Percentiles rank a stretch among this genome's conserved stretches.
Conservation (phyloP, 2,113 vertebrate genomes). For the Periophthalmodon schlosseri region DNA sequence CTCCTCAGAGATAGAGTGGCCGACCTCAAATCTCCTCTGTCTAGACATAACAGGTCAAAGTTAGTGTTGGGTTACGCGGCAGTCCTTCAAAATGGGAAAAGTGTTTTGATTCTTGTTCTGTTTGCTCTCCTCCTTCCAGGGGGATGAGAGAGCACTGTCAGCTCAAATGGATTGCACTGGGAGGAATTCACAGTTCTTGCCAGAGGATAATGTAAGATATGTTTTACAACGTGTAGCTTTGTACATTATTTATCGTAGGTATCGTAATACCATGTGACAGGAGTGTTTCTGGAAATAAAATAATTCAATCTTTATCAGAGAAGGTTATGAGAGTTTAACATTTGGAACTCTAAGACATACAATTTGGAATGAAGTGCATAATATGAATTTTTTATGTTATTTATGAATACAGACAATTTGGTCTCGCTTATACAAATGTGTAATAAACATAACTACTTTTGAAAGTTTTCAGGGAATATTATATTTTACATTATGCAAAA, state of each 20-base stretch:
- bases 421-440: too few relatives aligned
- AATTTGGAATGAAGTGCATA: too few relatives aligned
- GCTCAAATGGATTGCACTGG: not conserved
- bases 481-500: too few relatives aligned
- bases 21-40: constrained; percentile 48
- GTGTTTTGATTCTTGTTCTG: constrained; percentile 19
- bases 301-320: not conserved
- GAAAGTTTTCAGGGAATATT: too few relatives aligned
- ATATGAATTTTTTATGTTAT: too few relatives aligned
- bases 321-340: not conserved
- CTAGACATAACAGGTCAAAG: constrained; percentile 51
- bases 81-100: constrained; percentile 33
- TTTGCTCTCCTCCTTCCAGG: constrained; percentile 13
- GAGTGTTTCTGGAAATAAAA: not conserved
- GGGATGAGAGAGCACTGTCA: constrained; percentile 4
- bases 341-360: not conserved
- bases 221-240: constrained; percentile 3
- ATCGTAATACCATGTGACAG: not conserved
- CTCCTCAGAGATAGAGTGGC: constrained; percentile 37
- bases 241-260: not conserved
- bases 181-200: not conserved
- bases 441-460: too few relatives aligned
- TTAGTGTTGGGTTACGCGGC: constrained; percentile 27
- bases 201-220: not conserved
- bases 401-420: too few relatives aligned